Base-by-base conservation (phyloP, 2,113 vertebrate species). In the Platysteira castanea region DNA sequence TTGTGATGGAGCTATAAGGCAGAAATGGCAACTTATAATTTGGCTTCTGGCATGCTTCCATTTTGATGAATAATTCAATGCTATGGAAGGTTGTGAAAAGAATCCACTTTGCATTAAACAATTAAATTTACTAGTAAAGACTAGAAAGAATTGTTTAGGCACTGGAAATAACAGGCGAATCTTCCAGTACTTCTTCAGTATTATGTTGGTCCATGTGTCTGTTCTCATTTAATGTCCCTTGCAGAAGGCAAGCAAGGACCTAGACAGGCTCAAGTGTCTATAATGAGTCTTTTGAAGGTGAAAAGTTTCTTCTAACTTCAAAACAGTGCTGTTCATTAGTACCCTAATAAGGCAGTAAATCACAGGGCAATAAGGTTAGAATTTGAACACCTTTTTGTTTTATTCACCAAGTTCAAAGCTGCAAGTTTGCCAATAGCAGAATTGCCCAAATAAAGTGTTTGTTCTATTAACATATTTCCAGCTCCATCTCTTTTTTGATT, bases 11-110 rank as follows among this genome's bases (percentile, higher is more conserved):
- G 14, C 39, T 70, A 4, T 57, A 90, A 57, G 42, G 37, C 3
- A 3, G 27, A 57, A 68, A 30, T 52, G 73, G 44, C 44, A 82
- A 17, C 12, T 89, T 56, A 65, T 69, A 84, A 95, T 93, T 94
- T 95, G 82, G 20, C 70, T 97, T 90, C 90, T 97, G 85, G 53
- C 57, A 81, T 27, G 69, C 50, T 97, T 95, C 87, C 56, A 65
- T 65, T 56, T 75, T 86, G 79, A 85, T n/a, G 64, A 76, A 84
- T 97, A 94, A 86, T 60, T 90, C 83, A 92, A 2, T 79, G 50
- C 37, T 78, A 49, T 76, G 79, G 89, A 94, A 94, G 42, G 31
- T 65, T 70, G 63, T 93, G 61, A 67, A 81, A 54, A 75, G 49
- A 83, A 91, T 47, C 69, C 67, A 74, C 67, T 94, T 95, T 91